A percentile compares a stretch with the other conserved stretches of the same genome.
Evolutionary conservation across 2,797 vertebrate species (phyloP).

Genomic region (Melanitta fusca): DNA sequence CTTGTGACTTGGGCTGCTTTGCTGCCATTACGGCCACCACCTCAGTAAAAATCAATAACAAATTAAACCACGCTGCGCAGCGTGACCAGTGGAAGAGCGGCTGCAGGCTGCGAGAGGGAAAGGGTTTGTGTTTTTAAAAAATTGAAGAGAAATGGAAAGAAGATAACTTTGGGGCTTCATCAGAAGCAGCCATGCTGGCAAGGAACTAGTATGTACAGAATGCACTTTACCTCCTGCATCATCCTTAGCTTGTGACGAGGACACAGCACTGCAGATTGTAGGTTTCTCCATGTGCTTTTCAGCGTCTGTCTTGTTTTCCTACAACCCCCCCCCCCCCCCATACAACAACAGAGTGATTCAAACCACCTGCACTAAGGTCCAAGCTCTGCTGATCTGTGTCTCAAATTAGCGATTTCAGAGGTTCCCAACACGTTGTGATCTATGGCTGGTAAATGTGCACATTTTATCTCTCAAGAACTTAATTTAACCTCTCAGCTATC

Average conservation of each 20-base stretch:
- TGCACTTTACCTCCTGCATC: neutral
- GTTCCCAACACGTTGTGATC: accelerated
- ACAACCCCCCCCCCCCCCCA: too few relatives aligned
- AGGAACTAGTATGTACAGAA: neutral
- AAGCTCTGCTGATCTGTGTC: neutral
- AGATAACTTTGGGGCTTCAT: neutral
- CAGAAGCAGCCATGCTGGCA: neutral
- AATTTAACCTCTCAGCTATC: neutral
- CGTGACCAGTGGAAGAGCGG: neutral
- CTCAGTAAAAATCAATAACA: constrained; percentile 52
- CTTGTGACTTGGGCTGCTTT: constrained; percentile 9
- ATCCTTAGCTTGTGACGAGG: neutral
- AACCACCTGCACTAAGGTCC: neutral
- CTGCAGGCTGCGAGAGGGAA: neutral
- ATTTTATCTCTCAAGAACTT: neutral
- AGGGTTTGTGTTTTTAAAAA: neutral
- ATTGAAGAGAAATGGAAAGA: constrained; percentile 19
- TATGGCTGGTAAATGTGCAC: neutral
- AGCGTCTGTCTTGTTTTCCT: neutral
- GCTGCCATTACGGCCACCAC: neutral
- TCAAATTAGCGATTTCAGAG: neutral
- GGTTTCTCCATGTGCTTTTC: neutral
- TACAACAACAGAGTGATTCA: neutral
- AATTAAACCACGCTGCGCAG: constrained; percentile 24
- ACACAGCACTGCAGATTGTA: neutral